Base-by-base conservation (phyloP, 2,797 vertebrate species). In the Synanceia verrucosa region DNA sequence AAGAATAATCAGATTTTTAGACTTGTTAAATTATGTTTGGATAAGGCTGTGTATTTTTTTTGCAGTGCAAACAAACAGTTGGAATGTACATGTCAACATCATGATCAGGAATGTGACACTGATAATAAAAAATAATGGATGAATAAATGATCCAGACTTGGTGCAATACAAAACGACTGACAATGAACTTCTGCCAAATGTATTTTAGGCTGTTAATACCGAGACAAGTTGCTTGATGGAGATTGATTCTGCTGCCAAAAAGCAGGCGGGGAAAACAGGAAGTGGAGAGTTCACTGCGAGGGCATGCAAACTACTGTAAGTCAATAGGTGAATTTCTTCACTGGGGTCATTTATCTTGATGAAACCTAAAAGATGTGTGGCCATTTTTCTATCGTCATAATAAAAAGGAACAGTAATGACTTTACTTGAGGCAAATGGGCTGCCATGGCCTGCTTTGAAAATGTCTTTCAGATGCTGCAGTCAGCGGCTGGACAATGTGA, bases 241-340 rank as follows among this genome's bases (percentile, higher is more conserved):
- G 65, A 85, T 83, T 58, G 81, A 94, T 93, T 90, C 81, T 81
- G 46, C 92, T 89, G 89, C 82, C 86, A 89, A 82, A 84, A 88
- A 91, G 60, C 76, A 87, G 78, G 81, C 72, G 48, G 82, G 67
- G 80, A 93, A 94, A 95, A 95, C 91, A 94, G 94, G 93, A 96
- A 95, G 93, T 85, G 73, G 78, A 86, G 78, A 88, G 94, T 95
- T 96, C 94, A 94, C 65, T 37, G 64, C 43, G 80, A 92, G 94
- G 93, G 82, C 90, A 94, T 73, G 79, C 62, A 94, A 94, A 94
- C 93, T 96, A 95, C 94, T 95, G 94, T 94, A 94, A 93, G 94
- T 94, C 93, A 95, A 86, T 90, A 93, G 86, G 93, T 90, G 88
- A 85, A 81, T 88, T 94, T 93, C 83, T 89, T 79, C 82, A 89